phyloP scores from a whole-genome alignment of 2,888 invertebrate species.

The Pheosia gnoma region DNA sequence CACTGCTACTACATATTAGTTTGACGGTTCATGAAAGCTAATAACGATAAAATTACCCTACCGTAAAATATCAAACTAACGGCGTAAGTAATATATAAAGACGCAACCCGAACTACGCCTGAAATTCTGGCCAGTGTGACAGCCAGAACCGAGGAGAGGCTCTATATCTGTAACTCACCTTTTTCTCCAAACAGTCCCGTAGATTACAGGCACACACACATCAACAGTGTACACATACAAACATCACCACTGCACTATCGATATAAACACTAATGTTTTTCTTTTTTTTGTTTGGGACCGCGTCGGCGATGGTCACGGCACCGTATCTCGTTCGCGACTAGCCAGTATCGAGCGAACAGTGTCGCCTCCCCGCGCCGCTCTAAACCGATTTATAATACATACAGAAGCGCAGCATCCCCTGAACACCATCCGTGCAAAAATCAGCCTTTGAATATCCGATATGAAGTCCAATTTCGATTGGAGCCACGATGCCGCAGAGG shows the following conservation, averaged over 20 bases:
- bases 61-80: too few species aligned
- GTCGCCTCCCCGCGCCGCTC: slow-evolving; percentile 74
- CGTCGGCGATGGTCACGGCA: slow-evolving; percentile 51
- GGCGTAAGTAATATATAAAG: too few species aligned
- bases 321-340: slow-evolving; percentile 68
- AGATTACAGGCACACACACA: slow-evolving; percentile 28
- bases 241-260: slow-evolving; percentile 34
- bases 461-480: background rate
- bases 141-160: background rate
- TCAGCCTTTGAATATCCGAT: slow-evolving; percentile 34
- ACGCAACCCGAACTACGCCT: background rate
- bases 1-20: too few species aligned
- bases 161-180: slow-evolving; percentile 25
- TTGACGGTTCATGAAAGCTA: too few species aligned
- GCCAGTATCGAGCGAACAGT: slow-evolving; percentile 75
- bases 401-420: slow-evolving; percentile 83
- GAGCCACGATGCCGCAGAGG: slow-evolving; percentile 75
- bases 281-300: slow-evolving; percentile 42
- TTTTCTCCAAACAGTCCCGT: slow-evolving; percentile 11
- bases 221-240: slow-evolving; percentile 29
- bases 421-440: slow-evolving; percentile 39
- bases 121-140: background rate
- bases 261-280: slow-evolving; percentile 37
- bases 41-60: too few species aligned
- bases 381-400: slow-evolving; percentile 85